Base-by-base conservation (phyloP, 2,797 vertebrate genomes). In the Argyrosomus regius region DNA sequence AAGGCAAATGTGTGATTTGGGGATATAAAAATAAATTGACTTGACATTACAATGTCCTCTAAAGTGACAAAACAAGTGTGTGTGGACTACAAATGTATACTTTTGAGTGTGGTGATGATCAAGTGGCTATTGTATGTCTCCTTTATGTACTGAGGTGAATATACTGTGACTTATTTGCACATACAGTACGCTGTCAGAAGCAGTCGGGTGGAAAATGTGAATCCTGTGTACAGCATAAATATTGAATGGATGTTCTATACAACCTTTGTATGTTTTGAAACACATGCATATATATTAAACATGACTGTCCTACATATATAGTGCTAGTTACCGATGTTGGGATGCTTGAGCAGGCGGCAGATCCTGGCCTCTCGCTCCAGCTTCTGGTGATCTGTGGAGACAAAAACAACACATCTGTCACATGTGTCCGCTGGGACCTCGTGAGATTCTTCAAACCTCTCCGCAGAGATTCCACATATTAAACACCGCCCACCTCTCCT, bases 331-430 rank as follows among this genome's bases (percentile, higher is more conserved):
- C 98, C 98, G 1, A 99, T 99, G 93, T 99, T 99, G 75, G 97
- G 90, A 75, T 99, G 97, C 91, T 99, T 99, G 83, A 99, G 94
- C 76, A 99, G 96, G 74, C 98, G 97, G 89, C 98, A 99, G 92
- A 99, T 99, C 91, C 97, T 95, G 85, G 98, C 98, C 95, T 99
- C 98, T 83, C 98, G 96, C 84, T 94, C 93, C 79, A 94, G 18
- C 82, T 92, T 92, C 84, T 93, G 93, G 77, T 93, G 92, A 85
- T 93, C 90, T 91, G 78, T 2, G 5, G 59, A 67, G 10, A 79
- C 18, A 80, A 45, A 60, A 48, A 74, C 1, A 43, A 68, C 0
- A 63, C 0, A 48, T 58, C 14, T 1, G 58, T 84, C 72, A 87
- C 48, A 68, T 60, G 31, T 35, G 41, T 88, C 17, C 39, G 39